These are phyloP conservation scores for Choristoneura rosaceana DNA, from an alignment of 2,888 invertebrate genomes.

Conservation along the genomic window DNA sequence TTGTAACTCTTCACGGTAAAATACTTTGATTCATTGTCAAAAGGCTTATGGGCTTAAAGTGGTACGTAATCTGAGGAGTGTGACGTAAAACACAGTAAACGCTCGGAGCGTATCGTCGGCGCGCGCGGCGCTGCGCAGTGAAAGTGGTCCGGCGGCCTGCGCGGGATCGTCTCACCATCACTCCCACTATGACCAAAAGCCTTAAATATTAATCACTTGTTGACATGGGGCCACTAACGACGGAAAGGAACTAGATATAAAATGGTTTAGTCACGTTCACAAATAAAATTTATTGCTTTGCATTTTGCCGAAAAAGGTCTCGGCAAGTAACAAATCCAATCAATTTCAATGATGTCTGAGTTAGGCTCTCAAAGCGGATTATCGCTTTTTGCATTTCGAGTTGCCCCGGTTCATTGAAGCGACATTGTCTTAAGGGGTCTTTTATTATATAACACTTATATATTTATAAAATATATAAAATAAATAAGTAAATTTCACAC, in stretches of 20 bases:
- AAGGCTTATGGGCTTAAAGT: constrained; percentile 28
- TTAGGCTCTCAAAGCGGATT: constrained; percentile 7
- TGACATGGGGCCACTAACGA: constrained; percentile 29
- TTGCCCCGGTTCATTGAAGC: not conserved
- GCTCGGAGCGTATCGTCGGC: constrained; percentile 31
- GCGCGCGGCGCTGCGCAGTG: constrained; percentile 54
- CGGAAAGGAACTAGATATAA: constrained; percentile 24
- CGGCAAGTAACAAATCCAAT: constrained; percentile 16
- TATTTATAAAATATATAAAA: no score
- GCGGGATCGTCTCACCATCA: constrained; percentile 26
- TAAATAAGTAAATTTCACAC: no score
- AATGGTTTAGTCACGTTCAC: constrained; percentile 21
- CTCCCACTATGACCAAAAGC: constrained; percentile 30
- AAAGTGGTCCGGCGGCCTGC: constrained; percentile 57
- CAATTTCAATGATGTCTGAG: constrained; percentile 13
- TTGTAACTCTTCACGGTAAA: constrained; percentile 23
- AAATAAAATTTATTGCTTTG: constrained; percentile 12
- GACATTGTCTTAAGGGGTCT: not conserved
- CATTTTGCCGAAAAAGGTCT: not conserved
- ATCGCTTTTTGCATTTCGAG: not conserved
- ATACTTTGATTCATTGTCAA: constrained; percentile 28
- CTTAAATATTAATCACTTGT: constrained; percentile 29
- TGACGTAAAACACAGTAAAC: constrained; percentile 36
- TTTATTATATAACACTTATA: not conserved
- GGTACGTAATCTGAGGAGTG: constrained; percentile 26